A percentile compares a stretch with the other conserved stretches of the same genome.
phyloP scores from a whole-genome alignment of 1,140 invertebrate genomes.

The Ctenoplectra terminalis region DNA sequence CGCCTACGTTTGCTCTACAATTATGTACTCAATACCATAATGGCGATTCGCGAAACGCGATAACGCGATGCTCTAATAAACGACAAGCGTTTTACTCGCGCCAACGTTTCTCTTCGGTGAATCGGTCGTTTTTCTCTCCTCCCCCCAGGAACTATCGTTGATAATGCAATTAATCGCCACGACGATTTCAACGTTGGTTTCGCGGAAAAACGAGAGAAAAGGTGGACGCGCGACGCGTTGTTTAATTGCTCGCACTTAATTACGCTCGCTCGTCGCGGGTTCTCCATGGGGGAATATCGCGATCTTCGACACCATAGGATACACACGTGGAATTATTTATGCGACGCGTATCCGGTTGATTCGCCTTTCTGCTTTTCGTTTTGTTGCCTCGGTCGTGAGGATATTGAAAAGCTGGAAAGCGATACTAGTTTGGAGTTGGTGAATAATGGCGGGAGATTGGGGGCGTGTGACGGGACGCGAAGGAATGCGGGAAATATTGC shows the following conservation, averaged over 20 bases:
- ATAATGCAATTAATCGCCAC: constrained; percentile 55
- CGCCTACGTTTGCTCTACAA: not conserved
- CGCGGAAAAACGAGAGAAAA: no score
- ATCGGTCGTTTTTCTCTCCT: constrained; percentile 35
- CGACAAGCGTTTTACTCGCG: constrained; percentile 7
- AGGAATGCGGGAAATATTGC: not conserved
- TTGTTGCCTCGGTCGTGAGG: no score
- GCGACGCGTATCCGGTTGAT: not conserved
- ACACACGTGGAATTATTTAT: constrained; percentile 44
- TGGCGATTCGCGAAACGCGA: not conserved
- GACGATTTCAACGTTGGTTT: not conserved
- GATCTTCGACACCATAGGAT: constrained; percentile 9
- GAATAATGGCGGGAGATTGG: not conserved
- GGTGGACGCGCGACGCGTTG: not conserved
- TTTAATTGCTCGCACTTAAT: constrained; percentile 62
- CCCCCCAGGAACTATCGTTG: constrained; percentile 25
- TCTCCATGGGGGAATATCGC: constrained; percentile 21
- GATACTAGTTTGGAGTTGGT: not conserved
- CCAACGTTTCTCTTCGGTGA: constrained; percentile 17
- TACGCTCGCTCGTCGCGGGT: constrained; percentile 8
- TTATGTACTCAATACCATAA: not conserved
- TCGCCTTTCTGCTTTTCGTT: not conserved
- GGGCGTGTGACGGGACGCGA: not conserved
- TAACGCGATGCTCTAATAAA: constrained; percentile 37
- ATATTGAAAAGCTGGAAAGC: not conserved